Evolutionary conservation across 2,113 vertebrate species (phyloP).

Genomic region (Phocoena sinus): DNA sequence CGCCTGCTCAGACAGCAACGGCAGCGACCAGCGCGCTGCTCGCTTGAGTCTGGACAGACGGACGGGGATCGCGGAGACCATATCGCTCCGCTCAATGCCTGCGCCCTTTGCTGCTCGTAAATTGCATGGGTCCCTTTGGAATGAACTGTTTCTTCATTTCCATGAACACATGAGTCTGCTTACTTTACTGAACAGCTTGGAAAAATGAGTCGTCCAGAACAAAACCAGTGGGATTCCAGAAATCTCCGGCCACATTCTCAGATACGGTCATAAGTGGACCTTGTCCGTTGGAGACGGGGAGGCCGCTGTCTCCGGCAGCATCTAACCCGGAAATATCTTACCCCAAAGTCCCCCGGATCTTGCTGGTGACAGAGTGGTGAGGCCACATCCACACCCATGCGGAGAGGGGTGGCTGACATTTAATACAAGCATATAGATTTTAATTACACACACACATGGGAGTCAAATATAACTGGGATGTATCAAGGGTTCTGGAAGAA

Average conservation of each 20-base stretch:
- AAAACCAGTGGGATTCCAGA: not conserved
- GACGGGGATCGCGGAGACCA: not conserved
- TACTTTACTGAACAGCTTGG: slow-evolving; percentile 38
- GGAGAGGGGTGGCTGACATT: accelerated
- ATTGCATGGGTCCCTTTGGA: not conserved
- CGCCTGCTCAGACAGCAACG: accelerated
- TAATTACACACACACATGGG: not conserved
- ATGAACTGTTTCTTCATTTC: slow-evolving; percentile 13
- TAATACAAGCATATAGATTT: not conserved
- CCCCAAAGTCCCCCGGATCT: not conserved
- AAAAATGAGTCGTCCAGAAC: slow-evolving; percentile 45
- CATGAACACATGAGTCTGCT: slow-evolving; percentile 26
- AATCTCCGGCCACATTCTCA: not conserved
- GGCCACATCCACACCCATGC: accelerated
- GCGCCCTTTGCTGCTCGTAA: not conserved
- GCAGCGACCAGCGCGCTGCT: accelerated
- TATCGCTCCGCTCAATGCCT: not conserved
- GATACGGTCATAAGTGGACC: accelerated
- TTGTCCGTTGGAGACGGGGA: accelerated
- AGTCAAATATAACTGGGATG: accelerated
- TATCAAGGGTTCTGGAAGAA: accelerated
- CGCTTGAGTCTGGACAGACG: not conserved
- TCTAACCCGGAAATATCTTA: accelerated
- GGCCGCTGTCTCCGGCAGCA: accelerated
- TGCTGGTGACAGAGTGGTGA: not conserved